Base-by-base conservation (phyloP, 2,888 invertebrate species). In the Mylabris sibirica region DNA sequence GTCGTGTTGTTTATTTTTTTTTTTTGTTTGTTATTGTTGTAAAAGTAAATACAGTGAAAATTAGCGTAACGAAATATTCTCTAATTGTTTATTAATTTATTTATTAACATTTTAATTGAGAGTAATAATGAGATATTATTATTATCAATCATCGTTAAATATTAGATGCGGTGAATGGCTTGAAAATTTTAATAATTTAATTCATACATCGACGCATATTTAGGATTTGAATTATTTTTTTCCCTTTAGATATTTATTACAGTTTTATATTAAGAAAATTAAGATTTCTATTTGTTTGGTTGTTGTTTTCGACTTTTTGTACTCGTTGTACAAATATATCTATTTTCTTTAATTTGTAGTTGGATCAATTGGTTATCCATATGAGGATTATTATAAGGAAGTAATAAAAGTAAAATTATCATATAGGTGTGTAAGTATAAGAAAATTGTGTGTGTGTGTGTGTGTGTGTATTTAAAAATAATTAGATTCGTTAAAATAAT, bases 121-220 rank as follows among this genome's bases (percentile, higher is more conserved):
- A 44, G 12, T 38, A 38, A 12, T 38, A 11, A 38, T 12, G 38
- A 11, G 38, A 38, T 38, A 38, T 3, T 38, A 9, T 38, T 38
- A 38, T 38, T 11, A 38, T 12, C 12, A 38, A 38, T 38, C 9
- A 9, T 38, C 38, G 9, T 12, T 38, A 12, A 6, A 38, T 38
- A 6, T 9, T 38, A 9, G 30, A 30, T 30, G 30, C 30, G 30
- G 30, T 30, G 30, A 30, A 30, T 30, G 30, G 44, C 44, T n/a
- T 17, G 44, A 5, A 14, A 44, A n/a, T n/a, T 14, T 11, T 14
- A 44, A 5, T n/a, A n/a, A 14, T 20, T 3, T 6, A 49, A 9
- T 70, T 70, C 70, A 70, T 60, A 67, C 67, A 65, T 63, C 65
- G 63, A 5, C 26, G 63, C n/a, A 59, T 67, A 66, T 67, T 38